A percentile compares a stretch with the other conserved stretches of the same genome.
phyloP scores from a whole-genome alignment of 1,140 invertebrate genomes.

The Papilio polyxenes region DNA sequence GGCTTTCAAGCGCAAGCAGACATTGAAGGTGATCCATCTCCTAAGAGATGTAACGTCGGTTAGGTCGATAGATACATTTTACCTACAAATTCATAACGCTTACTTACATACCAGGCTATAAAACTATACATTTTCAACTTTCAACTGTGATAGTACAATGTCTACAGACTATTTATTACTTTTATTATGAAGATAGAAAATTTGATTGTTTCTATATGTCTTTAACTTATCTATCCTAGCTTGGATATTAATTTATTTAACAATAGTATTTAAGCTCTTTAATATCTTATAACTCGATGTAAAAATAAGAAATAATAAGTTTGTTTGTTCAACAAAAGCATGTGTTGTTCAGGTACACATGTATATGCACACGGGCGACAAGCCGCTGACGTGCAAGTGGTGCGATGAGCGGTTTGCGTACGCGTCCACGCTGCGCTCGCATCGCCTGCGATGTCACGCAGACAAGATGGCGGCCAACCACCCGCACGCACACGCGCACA shows the following conservation, averaged over 20 bases:
- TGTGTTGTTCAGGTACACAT: constrained; percentile 70
- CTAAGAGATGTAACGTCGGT: not conserved
- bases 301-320: not conserved
- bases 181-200: not conserved
- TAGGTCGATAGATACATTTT: too few species aligned
- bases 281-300: too few species aligned
- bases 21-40: constrained; percentile 66
- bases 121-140: too few species aligned
- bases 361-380: constrained; percentile 78
- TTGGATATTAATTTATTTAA: too few species aligned
- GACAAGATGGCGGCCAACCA: constrained; percentile 65
- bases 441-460: constrained; percentile 75
- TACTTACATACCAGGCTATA: too few species aligned
- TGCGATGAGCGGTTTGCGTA: constrained; percentile 78
- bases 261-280: too few species aligned
- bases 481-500: constrained; percentile 70
- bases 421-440: constrained; percentile 77
- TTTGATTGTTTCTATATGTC: not conserved
- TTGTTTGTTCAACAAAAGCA: not conserved
- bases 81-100: too few species aligned
- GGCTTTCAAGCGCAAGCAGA: constrained; percentile 77
- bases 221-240: not conserved
- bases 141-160: too few species aligned
- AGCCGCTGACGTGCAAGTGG: constrained; percentile 78
- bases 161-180: too few species aligned